Percentiles rank a stretch among this genome's conserved stretches.
phyloP scores from a whole-genome alignment of 2,888 invertebrate species.

The Herminia tarsipennalis region DNA sequence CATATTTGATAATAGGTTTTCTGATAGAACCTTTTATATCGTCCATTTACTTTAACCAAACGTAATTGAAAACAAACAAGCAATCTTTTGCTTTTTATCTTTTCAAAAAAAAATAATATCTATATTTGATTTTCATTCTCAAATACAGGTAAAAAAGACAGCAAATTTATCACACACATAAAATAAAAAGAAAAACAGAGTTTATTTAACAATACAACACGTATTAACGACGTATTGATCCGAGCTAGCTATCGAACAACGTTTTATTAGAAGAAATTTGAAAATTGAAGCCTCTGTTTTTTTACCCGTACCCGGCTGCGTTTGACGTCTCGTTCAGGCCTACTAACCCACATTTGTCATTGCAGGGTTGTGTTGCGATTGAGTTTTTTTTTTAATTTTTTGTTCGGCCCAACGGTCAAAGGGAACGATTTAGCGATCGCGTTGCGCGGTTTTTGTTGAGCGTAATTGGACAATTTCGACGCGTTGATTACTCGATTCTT shows the following conservation, averaged over 20 bases:
- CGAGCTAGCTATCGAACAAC: too few relatives aligned
- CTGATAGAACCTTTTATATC: constrained; percentile 5
- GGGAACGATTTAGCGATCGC: constrained; percentile 27
- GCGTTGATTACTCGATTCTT: constrained; percentile 19
- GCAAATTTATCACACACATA: too few relatives aligned
- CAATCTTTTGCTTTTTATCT: constrained; percentile 24
- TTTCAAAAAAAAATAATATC: constrained; percentile 4
- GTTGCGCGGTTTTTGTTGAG: constrained; percentile 27
- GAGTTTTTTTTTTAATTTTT: constrained; percentile 27
- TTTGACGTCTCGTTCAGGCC: constrained; percentile 51
- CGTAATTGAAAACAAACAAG: constrained; percentile 33
- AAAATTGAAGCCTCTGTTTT: constrained; percentile 34
- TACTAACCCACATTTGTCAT: constrained; percentile 61
- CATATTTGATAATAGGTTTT: constrained; percentile 1
- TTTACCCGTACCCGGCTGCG: constrained; percentile 47
- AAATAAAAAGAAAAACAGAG: too few relatives aligned
- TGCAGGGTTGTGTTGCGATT: constrained; percentile 35
- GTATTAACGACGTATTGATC: too few relatives aligned
- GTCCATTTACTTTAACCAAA: constrained; percentile 11
- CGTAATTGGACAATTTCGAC: constrained; percentile 37
- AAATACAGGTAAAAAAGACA: too few relatives aligned
- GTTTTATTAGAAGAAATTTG: constrained; percentile 11
- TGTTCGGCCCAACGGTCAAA: constrained; percentile 31
- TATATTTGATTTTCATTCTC: constrained; percentile 12
- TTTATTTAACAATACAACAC: too few relatives aligned